Percentiles rank a stretch among this genome's conserved stretches.
Conservation (phyloP, 2,888 invertebrate species). For the Hesperia comma region DNA sequence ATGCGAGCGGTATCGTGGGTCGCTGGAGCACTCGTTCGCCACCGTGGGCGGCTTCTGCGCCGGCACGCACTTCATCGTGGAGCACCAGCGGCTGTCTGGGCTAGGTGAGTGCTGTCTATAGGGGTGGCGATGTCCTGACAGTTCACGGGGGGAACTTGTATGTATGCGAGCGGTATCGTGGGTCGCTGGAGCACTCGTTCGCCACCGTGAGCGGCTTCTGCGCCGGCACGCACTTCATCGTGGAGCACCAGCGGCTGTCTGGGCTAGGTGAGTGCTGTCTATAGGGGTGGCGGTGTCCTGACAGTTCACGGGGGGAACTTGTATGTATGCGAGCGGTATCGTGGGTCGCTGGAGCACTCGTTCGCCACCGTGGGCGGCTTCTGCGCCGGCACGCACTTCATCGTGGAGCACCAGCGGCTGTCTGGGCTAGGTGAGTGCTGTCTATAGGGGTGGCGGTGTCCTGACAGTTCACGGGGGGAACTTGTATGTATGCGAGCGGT, state of each 20-base stretch:
- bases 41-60: constrained; percentile 97
- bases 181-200: constrained; percentile 93
- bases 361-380: constrained; percentile 96
- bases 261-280: constrained; percentile 89
- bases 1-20: no score
- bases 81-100: constrained; percentile 96
- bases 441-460: no score
- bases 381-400: constrained; percentile 95
- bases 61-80: constrained; percentile 95
- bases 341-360: constrained; percentile 94
- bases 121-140: no score
- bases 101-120: constrained; percentile 87
- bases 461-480: no score
- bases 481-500: no score
- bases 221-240: constrained; percentile 94
- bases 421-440: constrained; percentile 90
- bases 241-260: constrained; percentile 97
- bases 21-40: constrained; percentile 93
- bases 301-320: no score
- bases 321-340: no score
- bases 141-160: no score
- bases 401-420: constrained; percentile 97
- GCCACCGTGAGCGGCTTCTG: constrained; percentile 97
- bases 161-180: no score
- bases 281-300: no score